These are phyloP conservation scores for Polypterus bichir DNA, from an alignment of 2,113 vertebrate genomes.

Conservation along the genomic window DNA sequence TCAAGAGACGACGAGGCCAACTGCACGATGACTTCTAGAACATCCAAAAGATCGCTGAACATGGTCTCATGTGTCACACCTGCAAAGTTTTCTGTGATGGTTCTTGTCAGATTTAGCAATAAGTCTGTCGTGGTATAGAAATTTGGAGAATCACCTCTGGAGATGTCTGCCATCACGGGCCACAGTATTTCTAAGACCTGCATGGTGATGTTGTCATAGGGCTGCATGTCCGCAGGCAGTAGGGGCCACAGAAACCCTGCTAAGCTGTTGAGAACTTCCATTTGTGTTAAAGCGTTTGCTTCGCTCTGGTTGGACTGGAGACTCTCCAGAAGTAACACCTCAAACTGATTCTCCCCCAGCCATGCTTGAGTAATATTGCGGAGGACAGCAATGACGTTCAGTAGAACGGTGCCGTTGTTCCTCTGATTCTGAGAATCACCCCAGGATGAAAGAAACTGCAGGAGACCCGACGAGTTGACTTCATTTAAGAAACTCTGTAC, in stretches of 20 bases:
- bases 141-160: slow-evolving; percentile 17
- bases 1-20: slow-evolving; percentile 26
- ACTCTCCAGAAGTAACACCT: too few species aligned
- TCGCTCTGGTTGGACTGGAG: not conserved
- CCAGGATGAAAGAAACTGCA: too few species aligned
- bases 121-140: too few species aligned
- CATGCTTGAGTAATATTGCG: too few species aligned
- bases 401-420: too few species aligned
- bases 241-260: not conserved
- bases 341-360: too few species aligned
- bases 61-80: slow-evolving; percentile 11
- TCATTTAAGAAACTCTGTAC: too few species aligned
- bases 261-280: not conserved
- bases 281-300: not conserved
- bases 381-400: too few species aligned
- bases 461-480: too few species aligned
- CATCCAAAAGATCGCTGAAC: slow-evolving; percentile 24
- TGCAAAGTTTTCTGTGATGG: not conserved
- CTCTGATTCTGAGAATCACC: too few species aligned
- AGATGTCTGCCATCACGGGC: slow-evolving; percentile 23
- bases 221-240: not conserved
- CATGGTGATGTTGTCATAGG: not conserved
- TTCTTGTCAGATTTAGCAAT: too few species aligned
- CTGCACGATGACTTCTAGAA: slow-evolving; percentile 26
- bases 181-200: slow-evolving; percentile 25